Evolutionary conservation across 2,888 invertebrate genomes (phyloP).

Genomic region (Acholoe squamosa): DNA sequence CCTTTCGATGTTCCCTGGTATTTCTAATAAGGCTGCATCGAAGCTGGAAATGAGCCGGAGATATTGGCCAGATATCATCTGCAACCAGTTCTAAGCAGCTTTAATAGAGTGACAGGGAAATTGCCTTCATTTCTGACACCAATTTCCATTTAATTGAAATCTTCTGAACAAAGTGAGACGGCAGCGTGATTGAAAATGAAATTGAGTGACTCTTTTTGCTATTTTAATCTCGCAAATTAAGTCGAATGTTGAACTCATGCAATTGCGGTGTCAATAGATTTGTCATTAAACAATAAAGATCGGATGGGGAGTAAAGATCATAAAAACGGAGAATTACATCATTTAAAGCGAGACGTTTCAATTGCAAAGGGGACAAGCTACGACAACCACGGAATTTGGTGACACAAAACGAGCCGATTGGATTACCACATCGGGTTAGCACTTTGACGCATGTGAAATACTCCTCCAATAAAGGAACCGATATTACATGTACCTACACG

Average conservation of each 20-base stretch:
- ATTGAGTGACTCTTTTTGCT: conserved; percentile 37
- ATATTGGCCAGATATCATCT: conserved; percentile 41
- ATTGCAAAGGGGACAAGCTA: not conserved
- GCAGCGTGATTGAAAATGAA: conserved; percentile 42
- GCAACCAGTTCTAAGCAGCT: not conserved
- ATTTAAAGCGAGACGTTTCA: conserved; percentile 22
- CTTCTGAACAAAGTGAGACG: not conserved
- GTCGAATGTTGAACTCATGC: not conserved
- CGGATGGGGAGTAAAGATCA: not conserved
- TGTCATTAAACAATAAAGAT: conserved; percentile 39
- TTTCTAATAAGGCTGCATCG: not conserved
- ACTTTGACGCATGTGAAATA: too few relatives aligned
- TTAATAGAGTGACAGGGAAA: not conserved
- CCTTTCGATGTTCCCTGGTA: too few relatives aligned
- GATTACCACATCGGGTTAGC: too few relatives aligned
- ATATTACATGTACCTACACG: too few relatives aligned
- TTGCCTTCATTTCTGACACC: conserved; percentile 50
- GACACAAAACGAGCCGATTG: not conserved
- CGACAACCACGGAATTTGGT: not conserved
- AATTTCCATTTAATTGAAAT: conserved; percentile 52
- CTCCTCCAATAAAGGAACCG: too few relatives aligned
- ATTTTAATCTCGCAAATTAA: conserved; percentile 37
- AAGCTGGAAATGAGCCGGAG: not conserved
- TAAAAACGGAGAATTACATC: not conserved
- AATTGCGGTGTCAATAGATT: not conserved